Base-by-base conservation (phyloP, 64 coral and sea anemone species). In the Catalaphyllia jardinei region DNA sequence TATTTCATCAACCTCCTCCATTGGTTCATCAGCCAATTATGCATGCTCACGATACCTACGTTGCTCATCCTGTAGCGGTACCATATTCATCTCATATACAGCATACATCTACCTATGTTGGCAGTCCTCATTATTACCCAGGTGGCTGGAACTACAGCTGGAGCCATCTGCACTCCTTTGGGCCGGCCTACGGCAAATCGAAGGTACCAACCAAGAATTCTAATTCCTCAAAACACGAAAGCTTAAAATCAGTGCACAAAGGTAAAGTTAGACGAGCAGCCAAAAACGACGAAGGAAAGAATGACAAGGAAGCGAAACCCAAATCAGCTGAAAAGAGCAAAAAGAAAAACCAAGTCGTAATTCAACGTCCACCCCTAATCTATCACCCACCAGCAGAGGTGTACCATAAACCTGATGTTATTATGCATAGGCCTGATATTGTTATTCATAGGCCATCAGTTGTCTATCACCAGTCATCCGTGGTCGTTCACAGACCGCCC, bases 1-100 rank as follows among this genome's bases (percentile, higher is more conserved):
- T 98, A 7, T 98, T 98, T 79, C 93, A 98, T 78, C 96, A 98
- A 52, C 96, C 96, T 9, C 90, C 96, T 2, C 96, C 96, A 20
- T 89, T 98, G 78, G 93, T 95, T 60, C 76, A 82, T 67, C 96
- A 93, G 20, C 96, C 93, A 1, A 79, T 98, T 4, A 57, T 93
- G 76, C 96, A 98, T 51, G 77, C 96, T 38, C 90, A 94, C 62
- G 96, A 98, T 62, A 93, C 87, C 35, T 98, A 98, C 78, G 38
- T 90, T 6, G 87, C 93, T 24, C 93, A 98, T 62, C 52, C 93
- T 29, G 87, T 89, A 50, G 83, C 84, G 28, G 91, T 89, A 15
- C 94, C 94, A 19, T 77, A 93, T 76, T 65, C 94, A 20, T 93
- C 87, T 46, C 33, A 85, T 72, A 54, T 93, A 25, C 39, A 89